phyloP scores from a whole-genome alignment of 2,888 invertebrate genomes.

The Apoda limacodes region DNA sequence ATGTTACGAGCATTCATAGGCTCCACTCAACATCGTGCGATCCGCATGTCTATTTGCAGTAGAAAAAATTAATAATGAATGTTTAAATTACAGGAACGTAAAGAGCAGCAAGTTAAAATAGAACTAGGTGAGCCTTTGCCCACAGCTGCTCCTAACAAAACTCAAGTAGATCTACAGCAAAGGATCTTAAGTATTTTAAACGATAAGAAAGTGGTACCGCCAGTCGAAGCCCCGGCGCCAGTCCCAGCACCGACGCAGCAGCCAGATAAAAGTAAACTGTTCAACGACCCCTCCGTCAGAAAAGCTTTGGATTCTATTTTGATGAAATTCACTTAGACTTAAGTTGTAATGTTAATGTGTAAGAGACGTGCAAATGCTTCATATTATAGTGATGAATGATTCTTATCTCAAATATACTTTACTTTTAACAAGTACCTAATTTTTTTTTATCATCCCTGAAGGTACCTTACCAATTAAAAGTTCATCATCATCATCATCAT shows the following conservation, averaged over 20 bases:
- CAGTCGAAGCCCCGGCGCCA: conserved; percentile 24
- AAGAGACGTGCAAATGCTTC: not conserved
- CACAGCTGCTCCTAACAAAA: conserved; percentile 50
- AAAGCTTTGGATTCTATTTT: conserved; percentile 80
- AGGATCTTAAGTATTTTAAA: conserved; percentile 84
- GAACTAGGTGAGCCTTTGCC: conserved; percentile 78
- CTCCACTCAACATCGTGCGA: not conserved
- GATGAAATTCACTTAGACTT: conserved; percentile 43
- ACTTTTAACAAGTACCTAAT: too few species aligned
- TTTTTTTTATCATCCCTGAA: too few species aligned
- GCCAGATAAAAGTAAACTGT: conserved; percentile 64
- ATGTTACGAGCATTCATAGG: not conserved
- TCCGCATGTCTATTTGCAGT: conserved; percentile 1
- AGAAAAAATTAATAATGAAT: not conserved
- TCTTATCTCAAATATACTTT: too few species aligned
- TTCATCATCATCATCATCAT: too few species aligned
- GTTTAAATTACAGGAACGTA: conserved; percentile 68
- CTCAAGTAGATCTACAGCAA: conserved; percentile 79
- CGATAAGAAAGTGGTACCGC: conserved; percentile 62
- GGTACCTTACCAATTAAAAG: too few species aligned
- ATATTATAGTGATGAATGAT: not conserved
- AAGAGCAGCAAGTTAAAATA: conserved; percentile 78
- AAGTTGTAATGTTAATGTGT: not conserved
- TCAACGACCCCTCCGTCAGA: conserved; percentile 82
- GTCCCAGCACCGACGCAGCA: conserved; percentile 23